Evolutionary conservation across 1,140 invertebrate species (phyloP), one percentile per base, ranked within the genome.

Genomic region (Tribolium madens): DNA sequence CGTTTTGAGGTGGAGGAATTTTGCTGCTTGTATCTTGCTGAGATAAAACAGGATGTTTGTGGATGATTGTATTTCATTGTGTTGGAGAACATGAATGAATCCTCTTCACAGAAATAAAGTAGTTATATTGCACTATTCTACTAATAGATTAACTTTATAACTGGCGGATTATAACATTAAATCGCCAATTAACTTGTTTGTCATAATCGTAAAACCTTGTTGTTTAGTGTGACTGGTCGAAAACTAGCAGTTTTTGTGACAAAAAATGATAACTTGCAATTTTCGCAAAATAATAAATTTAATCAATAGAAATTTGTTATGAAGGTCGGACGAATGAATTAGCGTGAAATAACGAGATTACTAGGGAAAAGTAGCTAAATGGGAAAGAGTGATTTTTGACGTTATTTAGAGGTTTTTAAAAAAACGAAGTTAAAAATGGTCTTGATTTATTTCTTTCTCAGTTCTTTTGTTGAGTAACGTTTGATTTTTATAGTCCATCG

Each of bases 21-120:
- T 17, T 17, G 47, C 1, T 50, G 48, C 13, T 50, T 17, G 48
- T 50, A 50, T 50, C 48, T 15, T 13, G 48, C 6, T 7, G 48
- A 50, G 12, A 50, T 42, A 57, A 57, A 57, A 57, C 52, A 21
- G 52, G 52, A 57, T 57, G 52, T 57, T 57, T 21, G 52, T 18
- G 17, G 52, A 57, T 57, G 52, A 57, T 57, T 57, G 52, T n/a
- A 10, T 26, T 42, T 42, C 52, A 21, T 57, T 57, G 15, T 17
- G 17, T 57, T 12, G 36, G 7, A 42, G 36, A 42, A 42, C 9
- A 42, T 42, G 36, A 42, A 42, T 42, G 36, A 42, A 26, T 57
- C 17, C 52, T n/a, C 52, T 57, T 57, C 18, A 42, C 36, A 42
- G 36, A 42, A 42, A n/a, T 42, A 26, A 26, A 26, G 21, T 26